Conservation (phyloP, 2,113 vertebrate species). For the Semicossyphus pulcher region DNA sequence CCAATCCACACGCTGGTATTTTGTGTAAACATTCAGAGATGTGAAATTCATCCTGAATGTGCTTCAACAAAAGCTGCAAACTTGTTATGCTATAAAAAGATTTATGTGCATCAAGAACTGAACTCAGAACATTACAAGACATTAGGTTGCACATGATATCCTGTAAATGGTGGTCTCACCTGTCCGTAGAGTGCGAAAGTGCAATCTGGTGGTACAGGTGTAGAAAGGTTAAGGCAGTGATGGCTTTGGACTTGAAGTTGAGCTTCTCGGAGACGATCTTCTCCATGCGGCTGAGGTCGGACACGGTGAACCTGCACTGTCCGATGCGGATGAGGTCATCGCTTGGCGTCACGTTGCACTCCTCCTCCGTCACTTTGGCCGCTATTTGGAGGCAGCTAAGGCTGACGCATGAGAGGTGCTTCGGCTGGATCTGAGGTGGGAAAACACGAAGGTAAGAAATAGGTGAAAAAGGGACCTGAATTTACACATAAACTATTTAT, state of each 20-base stretch:
- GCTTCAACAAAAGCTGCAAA: neutral
- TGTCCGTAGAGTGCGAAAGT: constrained; percentile 88
- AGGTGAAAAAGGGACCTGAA: no score
- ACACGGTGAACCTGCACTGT: constrained; percentile 95
- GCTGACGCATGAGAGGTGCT: constrained; percentile 96
- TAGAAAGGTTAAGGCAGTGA: constrained; percentile 99
- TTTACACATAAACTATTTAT: no score
- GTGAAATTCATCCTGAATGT: neutral
- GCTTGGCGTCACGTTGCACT: constrained; percentile 89
- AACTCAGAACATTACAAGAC: no score
- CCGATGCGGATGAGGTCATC: constrained; percentile 96
- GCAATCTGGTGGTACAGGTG: constrained; percentile 93
- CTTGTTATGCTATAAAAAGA: neutral
- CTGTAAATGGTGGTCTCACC: constrained; percentile 79
- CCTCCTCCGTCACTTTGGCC: constrained; percentile 89
- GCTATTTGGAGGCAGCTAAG: constrained; percentile 95
- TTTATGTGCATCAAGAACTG: no score
- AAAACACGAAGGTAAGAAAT: neutral
- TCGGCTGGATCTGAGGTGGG: constrained; percentile 90
- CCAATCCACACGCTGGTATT: neutral
- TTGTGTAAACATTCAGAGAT: neutral
- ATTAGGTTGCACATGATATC: no score
- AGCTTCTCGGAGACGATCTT: constrained; percentile 96
- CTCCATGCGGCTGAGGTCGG: constrained; percentile 96
- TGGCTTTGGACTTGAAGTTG: constrained; percentile 93